Conservation (phyloP, 2,113 vertebrate species). For the Malurus elegans region DNA sequence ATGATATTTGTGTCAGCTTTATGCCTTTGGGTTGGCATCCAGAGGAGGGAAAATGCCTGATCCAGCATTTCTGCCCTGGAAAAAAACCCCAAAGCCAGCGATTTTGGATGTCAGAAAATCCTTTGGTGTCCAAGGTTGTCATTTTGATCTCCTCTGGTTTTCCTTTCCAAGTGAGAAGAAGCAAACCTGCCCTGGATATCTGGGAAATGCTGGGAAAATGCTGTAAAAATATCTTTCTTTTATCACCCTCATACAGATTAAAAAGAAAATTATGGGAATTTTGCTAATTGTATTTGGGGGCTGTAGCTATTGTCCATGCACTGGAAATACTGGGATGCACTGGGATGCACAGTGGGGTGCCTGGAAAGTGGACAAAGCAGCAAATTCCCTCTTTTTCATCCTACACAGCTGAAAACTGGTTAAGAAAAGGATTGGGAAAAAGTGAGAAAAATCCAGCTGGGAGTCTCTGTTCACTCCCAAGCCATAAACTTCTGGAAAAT, state of each 20-base stretch:
- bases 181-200: not conserved
- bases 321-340: not conserved
- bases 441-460: not conserved
- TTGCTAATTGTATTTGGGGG: not conserved
- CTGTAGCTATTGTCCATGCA: fast-evolving
- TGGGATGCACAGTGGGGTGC: fast-evolving
- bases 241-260: not conserved
- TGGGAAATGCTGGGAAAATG: not conserved
- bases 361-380: not conserved
- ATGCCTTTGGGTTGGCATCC: not conserved
- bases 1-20: not conserved
- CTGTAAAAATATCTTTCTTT: not conserved
- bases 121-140: not conserved
- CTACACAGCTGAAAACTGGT: not conserved
- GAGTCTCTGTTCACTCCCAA: not conserved
- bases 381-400: not conserved
- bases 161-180: not conserved
- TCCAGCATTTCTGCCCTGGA: not conserved
- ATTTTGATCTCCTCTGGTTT: not conserved
- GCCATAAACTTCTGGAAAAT: slow-evolving; percentile 10
- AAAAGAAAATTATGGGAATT: too few relatives aligned
- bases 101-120: not conserved
- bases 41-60: not conserved
- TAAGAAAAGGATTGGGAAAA: not conserved
- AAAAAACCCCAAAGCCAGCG: not conserved